phyloP scores from a whole-genome alignment of 2,888 invertebrate genomes.

The Yponomeuta sedellus region DNA sequence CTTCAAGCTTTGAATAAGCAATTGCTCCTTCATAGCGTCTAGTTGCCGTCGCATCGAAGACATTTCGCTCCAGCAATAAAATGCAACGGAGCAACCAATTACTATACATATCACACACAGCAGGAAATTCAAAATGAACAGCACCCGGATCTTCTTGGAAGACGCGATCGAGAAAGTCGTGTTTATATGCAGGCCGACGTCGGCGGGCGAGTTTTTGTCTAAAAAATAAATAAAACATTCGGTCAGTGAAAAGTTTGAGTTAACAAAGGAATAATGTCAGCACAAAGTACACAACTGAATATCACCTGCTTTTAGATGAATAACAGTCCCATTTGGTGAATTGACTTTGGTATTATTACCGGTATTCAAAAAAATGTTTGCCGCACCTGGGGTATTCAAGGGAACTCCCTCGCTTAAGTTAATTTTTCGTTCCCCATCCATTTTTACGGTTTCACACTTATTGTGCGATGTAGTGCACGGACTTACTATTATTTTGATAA shows the following conservation, averaged over 20 bases:
- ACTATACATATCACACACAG: slow-evolving; percentile 59
- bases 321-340: slow-evolving; percentile 58
- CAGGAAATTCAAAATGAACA: slow-evolving; percentile 63
- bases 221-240: slow-evolving; percentile 34
- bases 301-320: slow-evolving; percentile 68
- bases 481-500: slow-evolving; percentile 41
- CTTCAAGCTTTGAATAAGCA: slow-evolving; percentile 43
- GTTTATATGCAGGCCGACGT: slow-evolving; percentile 67
- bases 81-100: slow-evolving; percentile 55
- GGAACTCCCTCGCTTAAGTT: slow-evolving; percentile 61
- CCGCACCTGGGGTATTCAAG: slow-evolving; percentile 58
- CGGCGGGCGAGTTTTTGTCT: slow-evolving; percentile 51
- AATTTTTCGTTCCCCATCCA: slow-evolving; percentile 63
- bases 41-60: slow-evolving; percentile 56
- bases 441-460: slow-evolving; percentile 22
- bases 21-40: slow-evolving; percentile 54
- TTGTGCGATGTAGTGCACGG: slow-evolving; percentile 14
- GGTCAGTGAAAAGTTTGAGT: not conserved
- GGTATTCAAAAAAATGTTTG: slow-evolving; percentile 66
- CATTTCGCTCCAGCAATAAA: slow-evolving; percentile 67
- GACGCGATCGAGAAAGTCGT: slow-evolving; percentile 68
- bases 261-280: not conserved
- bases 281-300: slow-evolving; percentile 22
- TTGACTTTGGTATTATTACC: slow-evolving; percentile 55
- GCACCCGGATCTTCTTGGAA: slow-evolving; percentile 68